Base-by-base conservation (phyloP, 1,140 invertebrate genomes). In the Dreissena rostriformis region DNA sequence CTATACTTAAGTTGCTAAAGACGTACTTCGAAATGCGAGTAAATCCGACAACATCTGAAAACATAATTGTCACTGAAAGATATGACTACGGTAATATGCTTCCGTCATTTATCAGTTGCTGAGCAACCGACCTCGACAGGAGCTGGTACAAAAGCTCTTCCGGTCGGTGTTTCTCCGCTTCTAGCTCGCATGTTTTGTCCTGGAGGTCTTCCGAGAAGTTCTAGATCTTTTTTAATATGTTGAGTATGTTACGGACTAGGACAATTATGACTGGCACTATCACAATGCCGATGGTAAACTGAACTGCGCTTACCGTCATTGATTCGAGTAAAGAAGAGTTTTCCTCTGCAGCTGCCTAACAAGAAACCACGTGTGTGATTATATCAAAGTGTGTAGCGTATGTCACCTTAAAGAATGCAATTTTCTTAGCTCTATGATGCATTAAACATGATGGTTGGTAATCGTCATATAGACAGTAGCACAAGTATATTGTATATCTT, bases 1-100 rank as follows among this genome's bases (percentile, higher is more conserved):
- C 7, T 5, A 63, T 5, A 6, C 4, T 63, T 5, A 63, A n/a
- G 2, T 5, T 63, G 2, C 19, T 24, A 11, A 24, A n/a, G 19
- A 11, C 19, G 61, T 73, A 79, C 77, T 66, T 79, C 17, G 96
- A 96, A 10, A 97, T 90, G 72, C 95, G 94, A 0, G 96, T 97
- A 88, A 97, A 97, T 0, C 96, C 96, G 7, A 97, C 96, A 83
- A 97, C 96, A 87, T 97, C 96, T 88, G 96, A 96, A 91, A 97
- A 97, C 92, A 96, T 96, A 63, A 85, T 55, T 8, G 83, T 85
- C 26, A 51, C 83, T 19, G 81, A 75, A 26, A 70, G 17, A 77
- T 39, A 82, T 8, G 68, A 26, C 71, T 86, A 79, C n/a, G 84
- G 79, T 55, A 77, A 6, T 8, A 66, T 53, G n/a, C 51, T 55